phyloP scores from a whole-genome alignment of 2,888 invertebrate species.

The Catonia carolina region DNA sequence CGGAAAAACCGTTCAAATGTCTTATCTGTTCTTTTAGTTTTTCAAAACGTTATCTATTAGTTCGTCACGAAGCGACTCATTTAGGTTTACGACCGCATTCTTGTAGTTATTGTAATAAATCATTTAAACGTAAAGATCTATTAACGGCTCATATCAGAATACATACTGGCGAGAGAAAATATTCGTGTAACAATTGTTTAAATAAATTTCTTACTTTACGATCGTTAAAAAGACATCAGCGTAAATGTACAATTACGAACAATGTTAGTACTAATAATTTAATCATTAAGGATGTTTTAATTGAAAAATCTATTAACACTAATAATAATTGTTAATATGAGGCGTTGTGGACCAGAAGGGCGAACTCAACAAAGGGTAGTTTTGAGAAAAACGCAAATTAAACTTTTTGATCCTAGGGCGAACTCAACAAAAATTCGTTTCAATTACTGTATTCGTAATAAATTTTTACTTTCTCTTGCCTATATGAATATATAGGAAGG shows the following conservation, averaged over 20 bases:
- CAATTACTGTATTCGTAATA: too few species aligned
- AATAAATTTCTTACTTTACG: neutral
- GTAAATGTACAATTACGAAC: neutral
- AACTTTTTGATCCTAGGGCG: too few species aligned
- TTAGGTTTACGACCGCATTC: neutral
- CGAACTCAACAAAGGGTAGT: too few species aligned
- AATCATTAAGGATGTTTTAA: too few species aligned
- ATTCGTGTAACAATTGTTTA: neutral
- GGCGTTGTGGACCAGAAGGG: too few species aligned
- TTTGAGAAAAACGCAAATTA: too few species aligned
- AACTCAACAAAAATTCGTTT: too few species aligned
- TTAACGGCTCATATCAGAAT: neutral
- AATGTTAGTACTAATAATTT: too few species aligned
- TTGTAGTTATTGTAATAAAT: slow-evolving; percentile 9
- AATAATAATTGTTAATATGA: too few species aligned
- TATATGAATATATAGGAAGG: too few species aligned
- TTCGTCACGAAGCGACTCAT: neutral
- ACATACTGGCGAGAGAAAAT: neutral
- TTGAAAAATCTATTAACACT: too few species aligned
- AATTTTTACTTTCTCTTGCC: too few species aligned
- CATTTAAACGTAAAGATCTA: slow-evolving; percentile 4
- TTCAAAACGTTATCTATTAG: neutral
- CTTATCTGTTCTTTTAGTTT: slow-evolving; percentile 2
- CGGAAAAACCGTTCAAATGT: neutral
- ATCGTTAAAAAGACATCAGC: slow-evolving; percentile 10